Evolutionary conservation across 2,797 vertebrate genomes (phyloP).

Genomic region (Clarias laeviceps): DNA sequence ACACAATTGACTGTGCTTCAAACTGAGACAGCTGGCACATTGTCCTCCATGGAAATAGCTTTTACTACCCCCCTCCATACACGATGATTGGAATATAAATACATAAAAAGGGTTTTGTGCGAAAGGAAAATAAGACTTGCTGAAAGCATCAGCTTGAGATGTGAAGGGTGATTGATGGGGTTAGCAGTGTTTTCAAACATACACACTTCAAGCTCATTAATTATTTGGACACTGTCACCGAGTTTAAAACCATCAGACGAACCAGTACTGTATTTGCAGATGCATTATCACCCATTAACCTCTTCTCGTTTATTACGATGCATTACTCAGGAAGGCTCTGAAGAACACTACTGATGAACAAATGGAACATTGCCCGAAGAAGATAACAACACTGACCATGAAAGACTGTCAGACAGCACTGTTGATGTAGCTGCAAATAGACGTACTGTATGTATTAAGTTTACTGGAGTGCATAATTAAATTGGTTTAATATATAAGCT

Average conservation of each 20-base stretch:
- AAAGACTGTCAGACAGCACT: slow-evolving; percentile 11
- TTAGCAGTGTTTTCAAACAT: background rate
- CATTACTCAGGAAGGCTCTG: slow-evolving; percentile 17
- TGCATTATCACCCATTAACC: slow-evolving; percentile 34
- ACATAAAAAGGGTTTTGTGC: slow-evolving; percentile 17
- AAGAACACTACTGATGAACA: slow-evolving; percentile 27
- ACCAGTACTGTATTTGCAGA: background rate
- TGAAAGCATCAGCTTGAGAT: slow-evolving; percentile 14
- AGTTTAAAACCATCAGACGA: slow-evolving; percentile 17
- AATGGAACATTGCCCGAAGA: slow-evolving; percentile 17
- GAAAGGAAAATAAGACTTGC: slow-evolving; percentile 23
- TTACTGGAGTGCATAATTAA: slow-evolving; percentile 28
- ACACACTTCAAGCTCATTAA: background rate
- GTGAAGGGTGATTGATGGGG: slow-evolving; percentile 4
- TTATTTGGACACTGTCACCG: slow-evolving; percentile 9
- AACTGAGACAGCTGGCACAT: slow-evolving; percentile 47
- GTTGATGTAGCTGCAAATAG: slow-evolving; percentile 21
- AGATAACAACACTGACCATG: slow-evolving; percentile 21
- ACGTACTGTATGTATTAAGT: background rate
- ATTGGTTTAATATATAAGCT: slow-evolving; percentile 18
- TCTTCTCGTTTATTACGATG: slow-evolving; percentile 6
- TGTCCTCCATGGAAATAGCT: slow-evolving; percentile 38
- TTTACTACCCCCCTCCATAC: slow-evolving; percentile 16
- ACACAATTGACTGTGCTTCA: slow-evolving; percentile 61
- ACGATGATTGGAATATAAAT: slow-evolving; percentile 41